Conservation (phyloP, 2,113 vertebrate species). For the Apaloderma vittatum region DNA sequence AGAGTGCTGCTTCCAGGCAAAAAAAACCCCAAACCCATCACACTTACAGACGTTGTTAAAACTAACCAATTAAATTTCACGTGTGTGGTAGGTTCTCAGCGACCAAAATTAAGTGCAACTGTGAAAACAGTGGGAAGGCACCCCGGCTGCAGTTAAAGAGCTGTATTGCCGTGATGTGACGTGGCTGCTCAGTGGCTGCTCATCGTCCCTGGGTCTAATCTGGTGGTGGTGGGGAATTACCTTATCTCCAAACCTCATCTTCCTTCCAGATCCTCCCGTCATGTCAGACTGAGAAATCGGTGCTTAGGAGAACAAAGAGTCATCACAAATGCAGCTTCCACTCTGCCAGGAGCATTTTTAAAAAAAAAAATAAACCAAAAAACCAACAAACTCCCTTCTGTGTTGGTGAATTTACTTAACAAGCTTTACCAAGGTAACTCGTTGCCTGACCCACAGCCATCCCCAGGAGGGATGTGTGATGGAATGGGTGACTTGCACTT, state of each 20-base stretch:
- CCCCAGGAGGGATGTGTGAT: not conserved
- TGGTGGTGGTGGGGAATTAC: not conserved
- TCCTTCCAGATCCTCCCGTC: not conserved
- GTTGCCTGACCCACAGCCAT: not conserved
- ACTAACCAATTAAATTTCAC: not conserved
- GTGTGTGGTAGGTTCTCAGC: not conserved
- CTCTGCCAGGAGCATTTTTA: not conserved
- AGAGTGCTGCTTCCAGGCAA: not conserved
- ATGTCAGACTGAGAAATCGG: not conserved
- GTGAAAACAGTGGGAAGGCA: not conserved
- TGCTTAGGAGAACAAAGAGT: not conserved
- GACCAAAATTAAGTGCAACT: not conserved
- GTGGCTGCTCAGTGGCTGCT: not conserved
- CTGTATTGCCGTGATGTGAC: not conserved
- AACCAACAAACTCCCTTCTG: not conserved
- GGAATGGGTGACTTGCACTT: not conserved
- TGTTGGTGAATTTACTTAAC: not conserved
- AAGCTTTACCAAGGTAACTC: not conserved
- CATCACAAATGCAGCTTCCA: not conserved
- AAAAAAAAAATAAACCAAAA: not conserved
- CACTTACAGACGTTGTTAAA: not conserved
- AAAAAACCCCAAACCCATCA: not conserved
- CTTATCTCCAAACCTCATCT: conserved; percentile 9
- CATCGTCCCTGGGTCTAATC: not conserved
- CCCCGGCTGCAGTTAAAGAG: not conserved